phyloP scores from a whole-genome alignment of 2,113 vertebrate genomes.

The Lampris incognitus region DNA sequence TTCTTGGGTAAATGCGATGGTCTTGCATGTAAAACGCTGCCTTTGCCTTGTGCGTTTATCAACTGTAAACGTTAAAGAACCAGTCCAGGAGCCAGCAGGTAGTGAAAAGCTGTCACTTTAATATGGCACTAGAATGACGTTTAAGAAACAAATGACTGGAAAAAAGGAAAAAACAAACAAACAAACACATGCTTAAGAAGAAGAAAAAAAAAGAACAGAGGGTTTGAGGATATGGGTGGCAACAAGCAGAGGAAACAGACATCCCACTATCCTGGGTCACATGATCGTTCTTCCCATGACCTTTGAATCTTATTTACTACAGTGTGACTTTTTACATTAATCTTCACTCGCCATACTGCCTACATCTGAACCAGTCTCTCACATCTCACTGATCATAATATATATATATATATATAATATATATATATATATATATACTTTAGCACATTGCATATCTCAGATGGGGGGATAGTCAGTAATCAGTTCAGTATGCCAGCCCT shows the following conservation, averaged over 20 bases:
- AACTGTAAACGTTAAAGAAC: constrained; percentile 9
- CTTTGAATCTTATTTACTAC: constrained; percentile 58
- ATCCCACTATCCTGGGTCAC: constrained; percentile 43
- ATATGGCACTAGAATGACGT: constrained; percentile 77
- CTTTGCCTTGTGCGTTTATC: no score
- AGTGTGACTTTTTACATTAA: constrained; percentile 68
- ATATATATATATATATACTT: constrained; percentile 46
- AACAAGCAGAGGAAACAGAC: constrained; percentile 22
- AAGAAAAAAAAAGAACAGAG: background rate
- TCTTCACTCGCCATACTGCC: constrained; percentile 59
- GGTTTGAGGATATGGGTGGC: background rate
- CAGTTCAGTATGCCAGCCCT: constrained; percentile 42
- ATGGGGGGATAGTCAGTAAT: constrained; percentile 43
- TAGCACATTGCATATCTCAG: constrained; percentile 74
- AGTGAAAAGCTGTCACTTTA: constrained; percentile 73
- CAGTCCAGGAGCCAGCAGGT: constrained; percentile 30
- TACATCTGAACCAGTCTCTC: constrained; percentile 58
- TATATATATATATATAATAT: no score
- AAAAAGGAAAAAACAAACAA: constrained; percentile 16
- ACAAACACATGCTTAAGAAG: constrained; percentile 63
- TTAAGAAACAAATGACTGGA: constrained; percentile 54
- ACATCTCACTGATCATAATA: constrained; percentile 56
- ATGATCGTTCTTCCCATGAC: constrained; percentile 59
- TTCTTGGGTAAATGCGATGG: no score
- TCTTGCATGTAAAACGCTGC: no score